These are phyloP conservation scores for Bombycilla garrulus DNA, from an alignment of 2,113 vertebrate genomes.

Conservation along the genomic window DNA sequence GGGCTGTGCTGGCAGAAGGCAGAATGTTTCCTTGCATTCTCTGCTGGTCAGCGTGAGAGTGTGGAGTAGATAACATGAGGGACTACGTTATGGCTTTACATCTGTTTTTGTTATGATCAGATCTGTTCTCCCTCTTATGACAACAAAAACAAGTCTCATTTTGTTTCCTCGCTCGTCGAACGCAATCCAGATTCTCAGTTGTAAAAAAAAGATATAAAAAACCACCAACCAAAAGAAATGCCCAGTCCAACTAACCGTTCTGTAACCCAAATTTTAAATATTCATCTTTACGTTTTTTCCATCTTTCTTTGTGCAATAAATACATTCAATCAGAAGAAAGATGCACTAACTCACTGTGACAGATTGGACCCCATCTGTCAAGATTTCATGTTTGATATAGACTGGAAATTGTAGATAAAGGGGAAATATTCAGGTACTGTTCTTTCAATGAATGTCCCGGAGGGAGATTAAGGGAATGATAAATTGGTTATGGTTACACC, in stretches of 20 bases:
- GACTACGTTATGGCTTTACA: constrained; percentile 33
- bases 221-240: not conserved
- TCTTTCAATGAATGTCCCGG: not conserved
- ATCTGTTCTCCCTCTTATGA: constrained; percentile 31
- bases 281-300: not conserved
- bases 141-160: constrained; percentile 4
- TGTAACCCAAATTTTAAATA: not conserved
- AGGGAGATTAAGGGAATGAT: constrained; percentile 51
- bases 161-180: not conserved
- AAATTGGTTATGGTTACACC: constrained; percentile 51
- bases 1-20: constrained; percentile 15
- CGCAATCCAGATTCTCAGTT: not conserved
- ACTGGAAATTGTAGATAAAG: constrained; percentile 56
- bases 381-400: constrained; percentile 60
- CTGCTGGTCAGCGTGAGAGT: not conserved
- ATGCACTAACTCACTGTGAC: constrained; percentile 23
- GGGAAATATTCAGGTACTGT: constrained; percentile 54
- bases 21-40: constrained; percentile 1
- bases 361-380: constrained; percentile 68
- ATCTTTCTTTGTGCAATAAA: not conserved
- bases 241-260: not conserved
- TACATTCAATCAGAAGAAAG: constrained; percentile 27
- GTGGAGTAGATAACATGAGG: constrained; percentile 21
- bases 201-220: not conserved
- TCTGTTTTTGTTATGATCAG: constrained; percentile 51